Evolutionary conservation across 2,113 vertebrate species (phyloP).

Genomic region (Psilopogon haemacephalus): DNA sequence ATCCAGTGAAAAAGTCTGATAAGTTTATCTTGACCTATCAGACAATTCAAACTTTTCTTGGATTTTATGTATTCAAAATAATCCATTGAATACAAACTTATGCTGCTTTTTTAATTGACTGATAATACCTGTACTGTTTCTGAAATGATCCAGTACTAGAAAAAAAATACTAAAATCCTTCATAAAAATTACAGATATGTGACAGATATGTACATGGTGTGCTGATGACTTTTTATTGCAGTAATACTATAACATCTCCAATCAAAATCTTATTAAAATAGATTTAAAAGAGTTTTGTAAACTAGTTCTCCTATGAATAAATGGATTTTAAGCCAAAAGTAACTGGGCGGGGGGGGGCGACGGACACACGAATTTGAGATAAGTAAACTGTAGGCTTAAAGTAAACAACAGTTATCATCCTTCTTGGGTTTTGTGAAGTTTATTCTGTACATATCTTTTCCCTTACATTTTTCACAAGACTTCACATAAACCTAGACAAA

Average conservation of each 20-base stretch:
- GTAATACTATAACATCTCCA: neutral
- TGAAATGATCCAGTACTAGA: neutral
- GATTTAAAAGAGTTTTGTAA: neutral
- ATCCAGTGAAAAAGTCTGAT: too few species aligned
- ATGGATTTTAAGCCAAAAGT: neutral
- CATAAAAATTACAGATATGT: neutral
- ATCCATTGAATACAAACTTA: neutral
- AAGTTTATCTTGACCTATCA: too few species aligned
- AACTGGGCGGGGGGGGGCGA: neutral
- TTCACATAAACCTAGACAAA: neutral
- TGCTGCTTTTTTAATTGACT: neutral
- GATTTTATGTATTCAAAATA: neutral
- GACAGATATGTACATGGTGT: neutral
- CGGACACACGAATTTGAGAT: too few species aligned
- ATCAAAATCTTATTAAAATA: neutral
- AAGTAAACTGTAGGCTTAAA: neutral
- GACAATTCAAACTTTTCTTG: too few species aligned
- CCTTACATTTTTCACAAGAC: neutral
- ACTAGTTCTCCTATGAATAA: neutral
- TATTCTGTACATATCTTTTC: neutral
- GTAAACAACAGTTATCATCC: neutral
- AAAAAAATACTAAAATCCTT: neutral
- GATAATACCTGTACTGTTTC: neutral
- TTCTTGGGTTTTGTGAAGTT: neutral
- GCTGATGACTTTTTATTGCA: neutral